Base-by-base conservation (phyloP, 2,113 vertebrate species). In the Chaetura pelagica region DNA sequence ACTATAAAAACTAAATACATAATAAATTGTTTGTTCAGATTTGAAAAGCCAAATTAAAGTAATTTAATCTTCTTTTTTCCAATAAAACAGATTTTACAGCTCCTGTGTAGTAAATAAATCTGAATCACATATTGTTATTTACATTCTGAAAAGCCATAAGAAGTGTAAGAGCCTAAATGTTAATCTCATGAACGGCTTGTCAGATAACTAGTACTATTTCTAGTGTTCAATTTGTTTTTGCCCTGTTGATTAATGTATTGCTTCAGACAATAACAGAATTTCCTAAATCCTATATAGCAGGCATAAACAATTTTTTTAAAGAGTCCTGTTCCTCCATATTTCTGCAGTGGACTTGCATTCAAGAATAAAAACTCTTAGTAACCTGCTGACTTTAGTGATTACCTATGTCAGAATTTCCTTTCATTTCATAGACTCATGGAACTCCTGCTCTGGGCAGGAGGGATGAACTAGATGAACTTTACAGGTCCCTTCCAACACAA, bases 181-280 rank as follows among this genome's bases (percentile, higher is more conserved):
- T 92, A 94, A 92, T 75, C 69, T 89, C 79, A 95, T 10, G n/a
- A 64, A 48, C 73, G 84, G 61, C 15, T 91, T 83, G 57, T 88
- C 48, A 71, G 51, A 61, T 42, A 93, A 85, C 17, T 84, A 38
- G 5, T 42, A 83, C 52, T 83, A 67, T 84, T 93, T 72, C 69
- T 51, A 87, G 26, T 66, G 20, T 83, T 91, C 22, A 49, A 7
- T 85, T 84, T 83, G 49, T 68, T 78, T 91, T 91, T 88, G 59
- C 29, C 58, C 91, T 75, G 81, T 54, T 86, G 61, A 72, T 92
- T 86, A 34, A 44, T 61, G 5, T 27, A 63, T 57, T 79, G 19
- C 23, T 89, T 76, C 49, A 66, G 68, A 62, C 83, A 21, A 58
- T 77, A 48, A 52, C 18, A 73, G 61, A 58, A 62, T 92, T 81